These are phyloP conservation scores for Isichthys henryi DNA, from an alignment of 2,113 vertebrate species.

Conservation along the genomic window DNA sequence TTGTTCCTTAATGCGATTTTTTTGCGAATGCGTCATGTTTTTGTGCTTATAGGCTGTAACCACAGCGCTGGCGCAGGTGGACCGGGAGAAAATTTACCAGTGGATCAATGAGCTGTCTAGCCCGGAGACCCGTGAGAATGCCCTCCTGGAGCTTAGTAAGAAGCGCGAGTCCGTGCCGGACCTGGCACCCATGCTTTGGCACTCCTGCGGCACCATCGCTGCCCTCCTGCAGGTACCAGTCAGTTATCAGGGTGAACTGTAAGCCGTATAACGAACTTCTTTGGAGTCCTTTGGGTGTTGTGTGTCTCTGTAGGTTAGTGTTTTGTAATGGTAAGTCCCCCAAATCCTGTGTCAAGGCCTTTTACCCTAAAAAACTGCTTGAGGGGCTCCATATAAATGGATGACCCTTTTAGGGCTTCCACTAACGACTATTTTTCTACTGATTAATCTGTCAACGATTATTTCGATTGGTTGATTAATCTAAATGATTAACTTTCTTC, in stretches of 20 bases:
- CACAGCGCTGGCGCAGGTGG: slow-evolving; percentile 88
- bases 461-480: no score
- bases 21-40: background rate
- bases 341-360: background rate
- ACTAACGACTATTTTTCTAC: no score
- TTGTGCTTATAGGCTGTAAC: slow-evolving; percentile 73
- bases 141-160: slow-evolving; percentile 91
- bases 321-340: background rate
- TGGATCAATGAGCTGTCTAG: slow-evolving; percentile 98
- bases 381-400: no score
- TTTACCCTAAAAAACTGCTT: background rate
- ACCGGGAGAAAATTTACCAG: slow-evolving; percentile 96
- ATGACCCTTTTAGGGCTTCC: no score
- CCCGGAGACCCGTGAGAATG: slow-evolving; percentile 91
- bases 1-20: background rate
- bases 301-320: background rate
- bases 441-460: no score
- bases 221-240: slow-evolving; percentile 82
- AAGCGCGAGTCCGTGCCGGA: slow-evolving; percentile 93
- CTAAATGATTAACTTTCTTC: no score
- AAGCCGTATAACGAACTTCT: background rate
- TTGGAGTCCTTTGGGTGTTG: background rate
- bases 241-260: background rate
- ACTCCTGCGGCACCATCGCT: slow-evolving; percentile 93
- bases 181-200: slow-evolving; percentile 95